Conservation (phyloP, 2,888 invertebrate genomes). For the Cacoxenus indagator region DNA sequence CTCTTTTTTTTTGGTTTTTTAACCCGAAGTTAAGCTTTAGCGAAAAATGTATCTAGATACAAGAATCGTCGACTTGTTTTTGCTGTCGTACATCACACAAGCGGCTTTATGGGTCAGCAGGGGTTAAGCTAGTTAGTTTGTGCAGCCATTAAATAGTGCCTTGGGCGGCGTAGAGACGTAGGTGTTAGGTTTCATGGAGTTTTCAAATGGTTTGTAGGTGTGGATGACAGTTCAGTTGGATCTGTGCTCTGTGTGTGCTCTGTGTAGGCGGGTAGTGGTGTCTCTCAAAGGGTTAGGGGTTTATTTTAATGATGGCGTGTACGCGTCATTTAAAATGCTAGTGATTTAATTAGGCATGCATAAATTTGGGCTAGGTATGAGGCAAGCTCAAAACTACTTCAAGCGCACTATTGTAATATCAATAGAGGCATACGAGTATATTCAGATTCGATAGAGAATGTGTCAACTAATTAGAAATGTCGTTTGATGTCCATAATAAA, state of each 20-base stretch:
- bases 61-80: slow-evolving; percentile 25
- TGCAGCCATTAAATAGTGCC: slow-evolving; percentile 50
- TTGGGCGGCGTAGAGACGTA: slow-evolving; percentile 4
- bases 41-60: slow-evolving; percentile 32
- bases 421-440: no score
- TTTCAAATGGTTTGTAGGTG: background rate
- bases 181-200: background rate
- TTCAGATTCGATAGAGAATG: no score
- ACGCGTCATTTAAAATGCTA: slow-evolving; percentile 49
- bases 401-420: no score
- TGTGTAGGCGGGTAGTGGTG: slow-evolving; percentile 13
- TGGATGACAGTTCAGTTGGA: slow-evolving; percentile 41
- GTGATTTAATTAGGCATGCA: background rate
- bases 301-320: slow-evolving; percentile 45
- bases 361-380: background rate
- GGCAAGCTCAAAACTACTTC: background rate
- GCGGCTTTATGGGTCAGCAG: slow-evolving; percentile 63
- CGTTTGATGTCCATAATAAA: no score
- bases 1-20: slow-evolving; percentile 7
- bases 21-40: slow-evolving; percentile 17
- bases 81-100: slow-evolving; percentile 59
- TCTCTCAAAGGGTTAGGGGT: slow-evolving; percentile 41
- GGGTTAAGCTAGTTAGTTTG: slow-evolving; percentile 55
- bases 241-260: slow-evolving; percentile 30
- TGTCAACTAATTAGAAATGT: no score